Base-by-base conservation (phyloP, 2,888 invertebrate species). In the Orgyia antiqua region DNA sequence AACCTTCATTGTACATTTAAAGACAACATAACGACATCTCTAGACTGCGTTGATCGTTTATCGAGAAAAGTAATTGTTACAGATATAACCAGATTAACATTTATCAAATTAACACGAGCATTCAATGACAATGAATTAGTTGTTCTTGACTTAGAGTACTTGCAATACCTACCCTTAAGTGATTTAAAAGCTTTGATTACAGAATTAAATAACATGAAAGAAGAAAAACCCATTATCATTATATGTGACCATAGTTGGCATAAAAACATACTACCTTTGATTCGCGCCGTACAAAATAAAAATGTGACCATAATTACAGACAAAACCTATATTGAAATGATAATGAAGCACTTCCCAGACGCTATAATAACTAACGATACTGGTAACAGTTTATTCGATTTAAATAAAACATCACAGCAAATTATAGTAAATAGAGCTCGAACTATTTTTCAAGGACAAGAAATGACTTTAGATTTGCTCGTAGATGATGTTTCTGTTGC, bases 401-500 rank as follows among this genome's bases (percentile, higher is more conserved):
- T 31, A 6, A 17, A 12, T 7, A 4, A 9, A 17, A 10, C 15
- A 23, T 31, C 31, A 10, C 27, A 26, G 10, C 2, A 10, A 9
- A 17, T 17, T n/a, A 27, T 31, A 6, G 2, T 23, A 2, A 15
- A 17, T 7, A 23, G 15, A 1, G 7, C 31, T n/a, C 9, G 13
- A n/a, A 17, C 10, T 3, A 27, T 31, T 23, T 31, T 27, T 12
- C 31, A 31, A 23, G 31, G 27, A 2, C 23, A 23, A 20, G 9
- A 27, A 15, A 13, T 31, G 4, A 23, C 6, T 21, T 17, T 31
- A 12, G 17, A 31, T 8, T 13, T 21, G n/a, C n/a, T 31, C 4
- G 8, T 31, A 11, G 31, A 23, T 9, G 18, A 27, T 5, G 6
- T 12, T 1, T 23, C 31, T n/a, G 11, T 21, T n/a, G 12, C 3